Conservation (phyloP, 2,113 vertebrate genomes). For the Rhineura floridana region DNA sequence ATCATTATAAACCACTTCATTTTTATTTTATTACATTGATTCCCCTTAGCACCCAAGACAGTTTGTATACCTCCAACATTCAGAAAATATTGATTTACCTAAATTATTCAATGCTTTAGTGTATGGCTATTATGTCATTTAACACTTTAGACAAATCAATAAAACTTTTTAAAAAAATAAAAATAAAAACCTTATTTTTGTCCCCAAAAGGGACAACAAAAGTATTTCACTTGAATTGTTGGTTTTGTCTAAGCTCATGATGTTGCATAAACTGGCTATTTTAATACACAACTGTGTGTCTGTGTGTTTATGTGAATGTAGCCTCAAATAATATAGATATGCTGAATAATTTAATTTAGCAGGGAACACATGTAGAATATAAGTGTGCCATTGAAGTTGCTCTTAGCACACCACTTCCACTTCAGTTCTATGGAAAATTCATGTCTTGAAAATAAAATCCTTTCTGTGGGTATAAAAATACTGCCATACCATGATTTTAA, state of each 20-base stretch:
- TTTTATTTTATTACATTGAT: slow-evolving; percentile 79
- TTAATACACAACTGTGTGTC: slow-evolving; percentile 43
- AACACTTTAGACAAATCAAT: slow-evolving; percentile 81
- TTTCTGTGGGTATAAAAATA: background rate
- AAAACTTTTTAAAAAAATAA: slow-evolving; percentile 65
- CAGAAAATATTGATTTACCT: slow-evolving; percentile 79
- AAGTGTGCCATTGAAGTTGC: slow-evolving; percentile 7
- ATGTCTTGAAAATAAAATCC: slow-evolving; percentile 34
- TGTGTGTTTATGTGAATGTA: slow-evolving; percentile 15
- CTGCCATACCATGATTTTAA: background rate
- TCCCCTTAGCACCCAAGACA: slow-evolving; percentile 72
- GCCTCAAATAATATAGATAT: slow-evolving; percentile 33
- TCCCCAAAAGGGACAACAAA: slow-evolving; percentile 60
- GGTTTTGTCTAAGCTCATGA: slow-evolving; percentile 49
- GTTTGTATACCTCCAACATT: slow-evolving; percentile 75
- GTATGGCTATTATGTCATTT: slow-evolving; percentile 75
- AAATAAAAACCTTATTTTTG: slow-evolving; percentile 66
- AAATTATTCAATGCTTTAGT: slow-evolving; percentile 81
- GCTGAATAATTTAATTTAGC: slow-evolving; percentile 65
- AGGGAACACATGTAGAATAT: slow-evolving; percentile 34
- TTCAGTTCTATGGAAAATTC: slow-evolving; percentile 20
- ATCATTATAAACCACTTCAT: slow-evolving; percentile 70
- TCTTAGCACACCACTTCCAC: slow-evolving; percentile 1
- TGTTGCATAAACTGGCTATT: slow-evolving; percentile 64
- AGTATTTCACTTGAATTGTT: slow-evolving; percentile 66